These are phyloP conservation scores for Cantharis rufa DNA, from an alignment of 2,888 invertebrate species.

Conservation along the genomic window DNA sequence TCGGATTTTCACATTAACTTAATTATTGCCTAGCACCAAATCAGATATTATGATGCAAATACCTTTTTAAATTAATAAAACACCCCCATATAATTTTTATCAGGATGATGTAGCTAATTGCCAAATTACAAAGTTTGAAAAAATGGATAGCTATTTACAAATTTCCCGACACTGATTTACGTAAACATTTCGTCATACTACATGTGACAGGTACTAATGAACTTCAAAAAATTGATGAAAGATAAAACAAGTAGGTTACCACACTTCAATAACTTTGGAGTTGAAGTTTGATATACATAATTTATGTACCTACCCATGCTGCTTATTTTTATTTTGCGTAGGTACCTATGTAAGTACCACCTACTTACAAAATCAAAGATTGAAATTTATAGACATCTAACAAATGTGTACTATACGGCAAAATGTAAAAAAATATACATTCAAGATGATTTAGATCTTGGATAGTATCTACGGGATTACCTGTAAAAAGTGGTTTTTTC, in stretches of 20 bases:
- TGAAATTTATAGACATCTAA: too few relatives aligned
- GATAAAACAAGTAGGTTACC: background rate
- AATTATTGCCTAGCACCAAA: background rate
- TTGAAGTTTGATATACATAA: background rate
- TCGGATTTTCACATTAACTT: background rate
- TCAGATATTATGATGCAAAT: background rate
- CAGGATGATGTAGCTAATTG: background rate
- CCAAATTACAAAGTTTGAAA: background rate
- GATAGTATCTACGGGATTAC: background rate
- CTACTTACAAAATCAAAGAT: background rate
- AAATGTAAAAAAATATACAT: too few relatives aligned
- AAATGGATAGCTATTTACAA: background rate
- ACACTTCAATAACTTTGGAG: background rate
- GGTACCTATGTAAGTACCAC: background rate
- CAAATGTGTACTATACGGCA: too few relatives aligned
- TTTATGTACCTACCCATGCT: background rate
- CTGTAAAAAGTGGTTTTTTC: background rate
- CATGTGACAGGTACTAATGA: background rate
- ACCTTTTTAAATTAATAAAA: background rate
- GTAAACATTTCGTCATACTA: background rate
- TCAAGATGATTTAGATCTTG: background rate
- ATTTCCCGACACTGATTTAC: background rate
- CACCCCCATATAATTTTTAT: background rate
- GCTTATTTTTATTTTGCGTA: background rate
- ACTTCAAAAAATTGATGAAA: background rate